phyloP scores from a whole-genome alignment of 2,888 invertebrate species.

The Autographa pulchrina region DNA sequence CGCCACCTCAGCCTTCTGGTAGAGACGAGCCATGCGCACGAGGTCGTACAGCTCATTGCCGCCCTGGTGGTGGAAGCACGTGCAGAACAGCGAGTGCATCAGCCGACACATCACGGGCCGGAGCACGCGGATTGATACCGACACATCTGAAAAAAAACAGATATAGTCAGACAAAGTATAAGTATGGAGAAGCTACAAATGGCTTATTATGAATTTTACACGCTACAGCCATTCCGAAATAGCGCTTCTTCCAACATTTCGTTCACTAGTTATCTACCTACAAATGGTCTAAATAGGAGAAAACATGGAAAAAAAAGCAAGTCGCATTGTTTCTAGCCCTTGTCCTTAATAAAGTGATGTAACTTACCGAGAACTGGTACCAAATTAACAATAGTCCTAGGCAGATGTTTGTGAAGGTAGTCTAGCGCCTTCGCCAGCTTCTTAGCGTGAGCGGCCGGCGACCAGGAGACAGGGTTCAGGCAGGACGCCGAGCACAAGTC shows the following conservation, averaged over 20 bases:
- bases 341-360: not conserved
- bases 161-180: not conserved
- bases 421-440: slow-evolving; percentile 91
- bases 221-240: too few species aligned
- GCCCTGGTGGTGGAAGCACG: slow-evolving; percentile 91
- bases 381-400: slow-evolving; percentile 92
- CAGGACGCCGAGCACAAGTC: slow-evolving; percentile 94
- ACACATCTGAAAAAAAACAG: slow-evolving; percentile 90
- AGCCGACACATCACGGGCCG: slow-evolving; percentile 91
- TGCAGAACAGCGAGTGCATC: slow-evolving; percentile 92
- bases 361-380: slow-evolving; percentile 92
- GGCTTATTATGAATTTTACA: too few species aligned
- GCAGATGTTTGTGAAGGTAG: slow-evolving; percentile 91
- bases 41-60: slow-evolving; percentile 90
- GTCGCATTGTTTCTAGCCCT: too few species aligned
- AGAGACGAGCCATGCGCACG: slow-evolving; percentile 89
- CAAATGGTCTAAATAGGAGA: too few species aligned
- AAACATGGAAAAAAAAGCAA: too few species aligned
- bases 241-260: too few species aligned
- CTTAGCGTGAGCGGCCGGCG: slow-evolving; percentile 90
- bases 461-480: slow-evolving; percentile 89
- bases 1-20: slow-evolving; percentile 91
- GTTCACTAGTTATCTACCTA: too few species aligned
- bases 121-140: slow-evolving; percentile 91
- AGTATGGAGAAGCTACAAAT: too few species aligned